Evolutionary conservation across 2,797 vertebrate species (phyloP).

Genomic region (Gymnoscopelus braueri): DNA sequence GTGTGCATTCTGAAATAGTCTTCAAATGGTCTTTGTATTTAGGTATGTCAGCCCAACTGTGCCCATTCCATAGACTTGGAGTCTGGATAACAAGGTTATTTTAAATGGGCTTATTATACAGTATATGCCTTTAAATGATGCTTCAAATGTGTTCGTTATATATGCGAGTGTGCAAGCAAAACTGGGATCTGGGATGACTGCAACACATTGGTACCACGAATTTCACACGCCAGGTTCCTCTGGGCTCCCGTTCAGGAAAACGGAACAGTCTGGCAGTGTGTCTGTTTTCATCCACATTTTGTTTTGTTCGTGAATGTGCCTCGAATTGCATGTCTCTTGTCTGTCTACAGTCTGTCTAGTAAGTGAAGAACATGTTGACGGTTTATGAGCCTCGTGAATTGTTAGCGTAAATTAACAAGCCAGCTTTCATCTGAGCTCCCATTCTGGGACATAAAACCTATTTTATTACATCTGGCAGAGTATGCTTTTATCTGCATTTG

Average conservation of each 20-base stretch:
- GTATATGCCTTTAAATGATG: neutral
- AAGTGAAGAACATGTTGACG: no score
- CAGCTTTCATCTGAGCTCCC: neutral
- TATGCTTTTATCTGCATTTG: neutral
- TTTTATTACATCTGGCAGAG: neutral
- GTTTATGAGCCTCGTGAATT: no score
- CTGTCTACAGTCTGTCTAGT: no score
- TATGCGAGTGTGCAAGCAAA: no score
- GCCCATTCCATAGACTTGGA: no score
- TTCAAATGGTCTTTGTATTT: neutral
- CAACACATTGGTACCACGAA: neutral
- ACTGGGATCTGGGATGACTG: no score
- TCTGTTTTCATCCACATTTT: no score
- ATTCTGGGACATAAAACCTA: neutral
- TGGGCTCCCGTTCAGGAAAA: neutral
- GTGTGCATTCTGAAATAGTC: neutral
- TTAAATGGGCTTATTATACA: no score
- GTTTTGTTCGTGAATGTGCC: constrained; percentile 1
- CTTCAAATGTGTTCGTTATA: no score
- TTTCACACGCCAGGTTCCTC: neutral
- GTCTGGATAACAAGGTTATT: no score
- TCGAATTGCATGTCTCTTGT: neutral
- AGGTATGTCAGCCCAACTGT: no score
- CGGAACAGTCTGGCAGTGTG: no score
- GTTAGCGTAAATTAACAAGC: neutral